These are phyloP conservation scores for Pterostichus madidus DNA, from an alignment of 2,888 invertebrate species.

Conservation along the genomic window DNA sequence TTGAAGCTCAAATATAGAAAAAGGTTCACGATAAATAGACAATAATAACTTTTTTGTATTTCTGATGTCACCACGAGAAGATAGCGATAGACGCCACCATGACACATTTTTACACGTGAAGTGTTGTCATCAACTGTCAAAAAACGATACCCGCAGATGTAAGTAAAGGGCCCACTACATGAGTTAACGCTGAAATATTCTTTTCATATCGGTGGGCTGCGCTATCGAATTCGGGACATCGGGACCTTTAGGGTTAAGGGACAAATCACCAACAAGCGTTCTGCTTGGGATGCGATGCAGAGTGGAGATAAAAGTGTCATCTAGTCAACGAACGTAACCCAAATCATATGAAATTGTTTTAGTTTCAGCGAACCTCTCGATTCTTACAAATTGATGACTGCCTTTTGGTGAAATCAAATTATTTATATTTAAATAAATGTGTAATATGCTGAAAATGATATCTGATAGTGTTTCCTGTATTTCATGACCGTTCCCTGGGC, in stretches of 20 bases:
- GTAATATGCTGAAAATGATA: too few relatives aligned
- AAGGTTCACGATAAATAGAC: too few relatives aligned
- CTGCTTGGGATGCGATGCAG: conserved; percentile 33
- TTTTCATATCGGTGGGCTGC: conserved; percentile 21
- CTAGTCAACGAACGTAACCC: conserved; percentile 19
- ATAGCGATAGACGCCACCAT: conserved; percentile 18
- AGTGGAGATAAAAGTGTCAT: conserved; percentile 19
- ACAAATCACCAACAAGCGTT: conserved; percentile 40
- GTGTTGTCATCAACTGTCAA: conserved; percentile 27
- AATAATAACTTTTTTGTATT: background rate
- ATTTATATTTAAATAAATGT: too few relatives aligned
- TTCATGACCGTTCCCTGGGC: too few relatives aligned
- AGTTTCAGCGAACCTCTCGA: conserved; percentile 3
- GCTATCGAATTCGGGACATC: conserved; percentile 21
- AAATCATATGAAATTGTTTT: conserved; percentile 34
- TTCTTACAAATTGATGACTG: background rate
- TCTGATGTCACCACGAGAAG: conserved; percentile 8
- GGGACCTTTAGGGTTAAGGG: conserved; percentile 33
- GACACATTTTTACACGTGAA: conserved; percentile 29
- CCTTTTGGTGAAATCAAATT: too few relatives aligned
- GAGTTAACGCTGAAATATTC: conserved; percentile 21
- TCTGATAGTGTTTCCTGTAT: too few relatives aligned
- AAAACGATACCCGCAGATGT: conserved; percentile 29
- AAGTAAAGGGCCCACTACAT: conserved; percentile 8
- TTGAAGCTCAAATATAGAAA: too few relatives aligned